These are phyloP conservation scores for Chymomyza amoena DNA, from an alignment of 2,888 invertebrate species.

Conservation along the genomic window DNA sequence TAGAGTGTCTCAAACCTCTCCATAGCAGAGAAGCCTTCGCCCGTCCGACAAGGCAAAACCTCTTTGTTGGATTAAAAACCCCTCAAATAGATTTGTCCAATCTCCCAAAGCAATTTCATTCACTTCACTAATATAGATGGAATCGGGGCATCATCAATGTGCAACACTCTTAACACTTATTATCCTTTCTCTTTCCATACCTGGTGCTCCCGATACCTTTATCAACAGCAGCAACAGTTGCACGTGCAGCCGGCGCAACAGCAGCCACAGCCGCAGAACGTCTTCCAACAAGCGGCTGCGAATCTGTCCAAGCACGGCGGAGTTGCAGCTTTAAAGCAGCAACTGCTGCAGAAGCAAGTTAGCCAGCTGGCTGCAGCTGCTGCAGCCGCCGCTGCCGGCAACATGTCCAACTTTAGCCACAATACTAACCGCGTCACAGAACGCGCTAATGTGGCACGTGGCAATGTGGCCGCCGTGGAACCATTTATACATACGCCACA, in stretches of 20 bases:
- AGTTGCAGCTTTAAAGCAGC: slow-evolving; percentile 72
- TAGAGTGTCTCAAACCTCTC: no score
- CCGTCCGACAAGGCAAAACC: no score
- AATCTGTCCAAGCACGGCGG: slow-evolving; percentile 61
- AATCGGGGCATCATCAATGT: no score
- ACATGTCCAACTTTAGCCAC: slow-evolving; percentile 51
- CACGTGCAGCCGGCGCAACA: slow-evolving; percentile 37
- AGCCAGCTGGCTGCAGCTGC: slow-evolving; percentile 60
- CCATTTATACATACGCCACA: slow-evolving; percentile 92
- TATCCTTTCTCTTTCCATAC: no score
- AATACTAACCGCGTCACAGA: slow-evolving; percentile 49
- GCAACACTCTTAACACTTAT: no score
- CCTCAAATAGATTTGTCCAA: no score
- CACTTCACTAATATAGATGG: no score
- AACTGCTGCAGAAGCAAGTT: slow-evolving; percentile 72
- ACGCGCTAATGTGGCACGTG: slow-evolving; percentile 80
- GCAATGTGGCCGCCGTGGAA: slow-evolving; percentile 92
- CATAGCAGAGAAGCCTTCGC: no score
- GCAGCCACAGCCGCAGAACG: slow-evolving; percentile 33
- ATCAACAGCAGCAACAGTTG: slow-evolving; percentile 45
- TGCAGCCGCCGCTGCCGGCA: slow-evolving; percentile 51
- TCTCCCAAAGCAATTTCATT: no score
- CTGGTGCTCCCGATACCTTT: no score
- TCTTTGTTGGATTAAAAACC: no score
- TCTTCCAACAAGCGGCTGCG: slow-evolving; percentile 24